Evolutionary conservation across 2,797 vertebrate genomes (phyloP).

Genomic region (Jordanella pulchra): DNA sequence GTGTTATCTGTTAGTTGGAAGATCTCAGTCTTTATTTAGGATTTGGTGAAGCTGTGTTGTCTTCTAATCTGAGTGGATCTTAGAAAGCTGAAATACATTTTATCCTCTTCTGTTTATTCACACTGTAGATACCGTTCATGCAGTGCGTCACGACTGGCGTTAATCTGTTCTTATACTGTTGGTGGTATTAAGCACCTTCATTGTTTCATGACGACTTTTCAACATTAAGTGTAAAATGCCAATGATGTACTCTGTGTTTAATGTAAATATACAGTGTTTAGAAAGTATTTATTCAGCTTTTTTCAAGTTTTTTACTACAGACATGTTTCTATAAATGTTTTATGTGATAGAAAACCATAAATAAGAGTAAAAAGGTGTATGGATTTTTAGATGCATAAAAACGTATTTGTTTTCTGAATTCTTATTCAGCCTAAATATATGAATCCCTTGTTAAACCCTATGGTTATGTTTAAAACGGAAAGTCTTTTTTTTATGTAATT

Average conservation of each 20-base stretch:
- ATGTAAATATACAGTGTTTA: neutral
- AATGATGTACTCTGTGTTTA: neutral
- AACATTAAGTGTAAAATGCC: neutral
- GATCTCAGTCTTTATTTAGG: neutral
- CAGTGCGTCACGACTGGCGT: neutral
- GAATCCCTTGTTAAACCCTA: neutral
- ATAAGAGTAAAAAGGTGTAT: neutral
- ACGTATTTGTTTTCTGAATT: neutral
- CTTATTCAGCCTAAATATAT: neutral
- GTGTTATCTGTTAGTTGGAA: neutral
- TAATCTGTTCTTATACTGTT: neutral
- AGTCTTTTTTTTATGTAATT: neutral
- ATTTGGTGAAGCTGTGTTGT: neutral
- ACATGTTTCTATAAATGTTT: too few species aligned
- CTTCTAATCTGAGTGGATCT: neutral
- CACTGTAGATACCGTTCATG: neutral
- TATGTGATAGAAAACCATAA: neutral
- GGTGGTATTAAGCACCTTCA: neutral
- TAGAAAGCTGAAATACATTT: neutral
- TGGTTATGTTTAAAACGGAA: neutral
- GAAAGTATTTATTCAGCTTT: neutral
- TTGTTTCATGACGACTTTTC: neutral
- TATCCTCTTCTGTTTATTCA: neutral
- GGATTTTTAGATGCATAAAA: neutral
- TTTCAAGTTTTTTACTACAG: neutral